These are phyloP conservation scores for Crotophaga sulcirostris DNA, from an alignment of 2,113 vertebrate species.

Conservation along the genomic window DNA sequence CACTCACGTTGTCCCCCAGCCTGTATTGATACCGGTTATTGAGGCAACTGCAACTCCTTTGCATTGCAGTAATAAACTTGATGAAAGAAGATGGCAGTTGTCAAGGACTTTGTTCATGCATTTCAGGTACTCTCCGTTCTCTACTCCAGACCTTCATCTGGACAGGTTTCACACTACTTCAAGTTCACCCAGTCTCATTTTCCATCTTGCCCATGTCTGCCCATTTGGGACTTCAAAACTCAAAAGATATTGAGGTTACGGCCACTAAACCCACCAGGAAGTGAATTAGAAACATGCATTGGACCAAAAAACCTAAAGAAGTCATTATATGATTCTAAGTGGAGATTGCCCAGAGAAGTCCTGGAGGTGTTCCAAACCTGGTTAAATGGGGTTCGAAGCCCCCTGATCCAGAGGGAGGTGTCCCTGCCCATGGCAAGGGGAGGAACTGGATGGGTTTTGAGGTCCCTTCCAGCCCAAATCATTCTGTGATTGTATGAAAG, in stretches of 20 bases:
- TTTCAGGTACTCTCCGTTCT: neutral
- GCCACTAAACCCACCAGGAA: neutral
- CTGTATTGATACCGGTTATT: neutral
- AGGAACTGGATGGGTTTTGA: too few species aligned
- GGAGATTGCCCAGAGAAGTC: too few species aligned
- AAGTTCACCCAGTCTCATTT: neutral
- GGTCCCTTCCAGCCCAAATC: too few species aligned
- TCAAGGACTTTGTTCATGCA: neutral
- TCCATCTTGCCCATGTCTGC: neutral
- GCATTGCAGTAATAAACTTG: neutral
- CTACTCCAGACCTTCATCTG: neutral
- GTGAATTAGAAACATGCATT: neutral
- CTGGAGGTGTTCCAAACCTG: too few species aligned
- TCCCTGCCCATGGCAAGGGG: too few species aligned
- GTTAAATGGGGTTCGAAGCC: too few species aligned
- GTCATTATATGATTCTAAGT: too few species aligned
- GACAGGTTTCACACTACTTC: neutral
- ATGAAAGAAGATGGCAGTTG: too few species aligned
- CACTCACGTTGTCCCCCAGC: too few species aligned
- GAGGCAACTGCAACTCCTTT: neutral
- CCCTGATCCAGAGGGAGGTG: too few species aligned
- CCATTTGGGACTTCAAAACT: neutral
- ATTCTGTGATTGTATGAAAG: neutral
- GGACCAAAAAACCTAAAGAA: neutral
- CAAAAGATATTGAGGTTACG: rapidly evolving